Base-by-base conservation (phyloP, 1,140 invertebrate species). In the Trichonephila clavipes region DNA sequence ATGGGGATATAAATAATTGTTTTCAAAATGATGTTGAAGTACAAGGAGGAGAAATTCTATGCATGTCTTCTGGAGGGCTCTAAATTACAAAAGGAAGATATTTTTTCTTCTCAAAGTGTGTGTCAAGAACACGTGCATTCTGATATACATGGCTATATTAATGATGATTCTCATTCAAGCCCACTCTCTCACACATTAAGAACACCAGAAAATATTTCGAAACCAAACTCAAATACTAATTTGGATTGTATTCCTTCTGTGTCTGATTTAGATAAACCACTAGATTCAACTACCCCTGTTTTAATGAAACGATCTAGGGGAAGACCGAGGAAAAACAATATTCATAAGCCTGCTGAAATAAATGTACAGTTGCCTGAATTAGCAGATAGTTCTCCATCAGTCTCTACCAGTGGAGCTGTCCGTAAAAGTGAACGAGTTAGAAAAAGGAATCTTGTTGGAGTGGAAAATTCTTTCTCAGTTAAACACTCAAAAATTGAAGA, bases 361-460 rank as follows among this genome's bases (percentile, higher is more conserved):
- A 62, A 62, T 62, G 16, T 21, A 5, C 19, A 34, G 16, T 6
- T 6, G 0, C 14, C 14, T 5, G 18, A 18, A 77, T 18, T 14
- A 4, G 0, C 69, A 0, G 69, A 34, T 28, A 66, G 24, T n/a
- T 66, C 64, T n/a, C 64, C 12, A 28, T 28, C 28, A 28, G 28
- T 28, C 2, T 69, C 72, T 18, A 4, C 28, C 28, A 34, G 16
- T 77, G 19, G 7, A 24, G 28, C 24, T 77, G 72, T 77, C 4
- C 72, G 72, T 77, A 77, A 77, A 77, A 77, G 72, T 77, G 72
- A 77, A 77, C 72, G 72, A 16, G 72, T 77, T 18, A 77, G 72
- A 77, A 77, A 77, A 77, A 28, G 72, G 34, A 77, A 77, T 18
- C 18, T 40, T 34, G 18, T 34, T 19, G 72, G 34, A 19, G 16